Base-by-base conservation (phyloP, 2,797 vertebrate genomes). In the Dicrostonyx torquatus region DNA sequence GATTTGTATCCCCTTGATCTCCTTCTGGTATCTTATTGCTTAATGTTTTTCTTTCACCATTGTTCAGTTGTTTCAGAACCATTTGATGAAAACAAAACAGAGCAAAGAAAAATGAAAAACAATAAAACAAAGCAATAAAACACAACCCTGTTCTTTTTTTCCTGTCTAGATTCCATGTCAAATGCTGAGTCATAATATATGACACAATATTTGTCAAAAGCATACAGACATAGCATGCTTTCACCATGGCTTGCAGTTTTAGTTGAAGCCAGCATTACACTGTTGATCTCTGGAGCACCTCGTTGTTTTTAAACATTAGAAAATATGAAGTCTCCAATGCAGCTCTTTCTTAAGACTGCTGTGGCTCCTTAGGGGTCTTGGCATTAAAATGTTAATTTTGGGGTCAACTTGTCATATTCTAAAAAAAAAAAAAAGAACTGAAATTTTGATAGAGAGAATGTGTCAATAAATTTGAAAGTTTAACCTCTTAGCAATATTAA, bases 381-480 rank as follows among this genome's bases (percentile, higher is more conserved):
- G 17, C 8, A 83, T 85, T 82, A 11, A 60, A 64, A 18, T 64
- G 76, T 58, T 34, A 43, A 90, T 88, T 73, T 93, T 55, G 68
- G 55, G 2, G 88, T 55, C 43, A 82, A n/a, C 24, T 90, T 78
- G 62, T 68, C 37, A 77, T 62, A 89, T 90, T 94, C 48, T 92
- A 7, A 82, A 26, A n/a, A 37, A 72, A 79, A 29, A n/a, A 55
- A 62, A 70, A 93, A 43, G 11, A 87, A 26, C n/a, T 77, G 20
- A 26, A 43, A 80, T 78, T 93, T 90, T 90, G 17, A 90, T 13
- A 70, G 34, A n/a, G 55, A 73, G 77, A n/a, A n/a, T 88, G 29
- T 70, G 15, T 64, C 18, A 26, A 79, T 89, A 72, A 43, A 64
- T 82, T 82, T 94, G 70, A 13, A 94, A 73, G 37, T 70, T 92